phyloP scores from a whole-genome alignment of 2,888 invertebrate genomes.

The Mechanitis mazaeus region DNA sequence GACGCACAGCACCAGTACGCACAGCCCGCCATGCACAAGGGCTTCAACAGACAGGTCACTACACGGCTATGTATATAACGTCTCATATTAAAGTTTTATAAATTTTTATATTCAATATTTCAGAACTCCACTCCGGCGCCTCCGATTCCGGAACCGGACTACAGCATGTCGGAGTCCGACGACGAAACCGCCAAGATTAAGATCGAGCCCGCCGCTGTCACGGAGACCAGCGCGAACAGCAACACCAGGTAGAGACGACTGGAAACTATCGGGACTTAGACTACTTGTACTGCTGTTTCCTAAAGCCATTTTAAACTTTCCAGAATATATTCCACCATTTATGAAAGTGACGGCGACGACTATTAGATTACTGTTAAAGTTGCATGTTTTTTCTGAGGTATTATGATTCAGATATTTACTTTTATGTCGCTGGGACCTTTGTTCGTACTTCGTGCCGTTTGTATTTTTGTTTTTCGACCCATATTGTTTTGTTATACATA shows the following conservation, averaged over 20 bases:
- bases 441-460: slow-evolving; percentile 20
- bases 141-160: slow-evolving; percentile 94
- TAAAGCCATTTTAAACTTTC: slow-evolving; percentile 33
- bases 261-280: background rate
- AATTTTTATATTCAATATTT: slow-evolving; percentile 13
- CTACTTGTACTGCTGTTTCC: background rate
- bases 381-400: slow-evolving; percentile 30
- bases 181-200: slow-evolving; percentile 80
- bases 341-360: slow-evolving; percentile 56
- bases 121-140: slow-evolving; percentile 77
- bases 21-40: slow-evolving; percentile 64
- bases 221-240: slow-evolving; percentile 85
- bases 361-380: slow-evolving; percentile 20
- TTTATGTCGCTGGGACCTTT: slow-evolving; percentile 17
- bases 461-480: background rate
- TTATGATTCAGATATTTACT: slow-evolving; percentile 23
- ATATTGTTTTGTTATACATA: background rate
- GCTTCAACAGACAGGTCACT: slow-evolving; percentile 54
- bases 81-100: too few species aligned
- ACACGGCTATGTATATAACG: too few species aligned
- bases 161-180: slow-evolving; percentile 91
- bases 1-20: slow-evolving; percentile 63
- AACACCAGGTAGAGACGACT: slow-evolving; percentile 75
- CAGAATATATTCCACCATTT: slow-evolving; percentile 57
- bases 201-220: slow-evolving; percentile 67